Percentiles rank a stretch among this genome's conserved stretches.
Conservation (phyloP, 2,113 vertebrate genomes). For the Aviceda subcristata region DNA sequence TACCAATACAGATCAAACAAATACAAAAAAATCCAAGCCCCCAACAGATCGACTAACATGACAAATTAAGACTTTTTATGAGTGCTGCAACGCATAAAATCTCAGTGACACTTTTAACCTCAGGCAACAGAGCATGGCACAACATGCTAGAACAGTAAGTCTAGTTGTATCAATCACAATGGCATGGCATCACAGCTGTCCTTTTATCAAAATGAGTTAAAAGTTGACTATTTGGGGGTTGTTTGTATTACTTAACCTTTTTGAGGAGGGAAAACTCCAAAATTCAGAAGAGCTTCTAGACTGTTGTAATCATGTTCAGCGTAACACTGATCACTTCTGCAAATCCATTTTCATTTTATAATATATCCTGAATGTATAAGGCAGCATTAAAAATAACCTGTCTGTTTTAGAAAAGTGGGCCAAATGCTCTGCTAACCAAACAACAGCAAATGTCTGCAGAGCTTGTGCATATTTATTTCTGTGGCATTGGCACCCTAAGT, state of each 20-base stretch:
- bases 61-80: background rate
- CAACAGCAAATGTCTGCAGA: background rate
- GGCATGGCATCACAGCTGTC: background rate
- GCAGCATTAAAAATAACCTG: background rate
- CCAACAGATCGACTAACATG: background rate
- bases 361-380: background rate
- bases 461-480: background rate
- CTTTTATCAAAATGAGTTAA: background rate
- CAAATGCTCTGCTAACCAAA: background rate
- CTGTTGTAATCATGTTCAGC: background rate
- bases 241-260: background rate
- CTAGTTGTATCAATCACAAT: background rate
- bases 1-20: background rate
- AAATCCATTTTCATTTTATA: background rate
- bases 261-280: background rate
- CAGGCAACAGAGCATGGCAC: background rate
- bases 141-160: background rate
- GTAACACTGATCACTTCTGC: background rate
- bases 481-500: background rate
- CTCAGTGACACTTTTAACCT: background rate
- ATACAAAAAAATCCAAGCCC: background rate
- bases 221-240: background rate
- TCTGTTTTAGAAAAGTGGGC: background rate
- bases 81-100: background rate
- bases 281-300: background rate